Evolutionary conservation across 2,888 invertebrate species (phyloP), one percentile per base, ranked within the genome.

Genomic region (Nephrotoma flavescens): DNA sequence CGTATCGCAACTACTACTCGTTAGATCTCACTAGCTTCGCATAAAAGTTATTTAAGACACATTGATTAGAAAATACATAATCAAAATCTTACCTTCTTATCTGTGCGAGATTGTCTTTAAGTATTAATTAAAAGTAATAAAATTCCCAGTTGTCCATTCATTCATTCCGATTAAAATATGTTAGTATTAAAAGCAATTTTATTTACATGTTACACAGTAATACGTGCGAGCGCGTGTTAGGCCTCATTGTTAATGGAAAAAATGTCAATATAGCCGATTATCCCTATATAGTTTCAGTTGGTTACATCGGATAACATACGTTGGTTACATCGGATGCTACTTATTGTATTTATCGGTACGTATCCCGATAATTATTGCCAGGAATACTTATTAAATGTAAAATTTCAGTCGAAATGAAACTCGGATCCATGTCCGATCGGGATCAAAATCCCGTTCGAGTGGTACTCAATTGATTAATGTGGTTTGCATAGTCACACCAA

Each of bases 271-370:
- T 87, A 57, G 88, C 88, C 11, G 88, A 89, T 86, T 89, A 89
- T 87, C 89, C 90, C 2, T 89, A 89, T 87, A 89, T 89, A 88
- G 88, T 89, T 12, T 89, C 90, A 9, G 41, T 88, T 9, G 57
- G 86, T 85, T 85, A 47, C 9, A 42, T 42, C 31, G 84, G 47
- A 12, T 52, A 11, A 3, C 86, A 87, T 47, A 11, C 31, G 19
- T 88, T 83, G 88, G 88, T n/a, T 88, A 87, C 89, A 41, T 42
- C 89, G 45, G 89, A 89, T 42, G 88, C 88, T 6, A 88, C 88
- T 7, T 88, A 88, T 86, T 88, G 88, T 71, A 83, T 88, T 4
- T 45, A 42, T 15, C 45, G n/a, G 87, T 87, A 87, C 2, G 41
- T 83, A 41, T 41, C 31, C 4, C n/a, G 1, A 84, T 41, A 9